Evolutionary conservation across 2,113 vertebrate species (phyloP).

Genomic region (Halcyon malimbica): DNA sequence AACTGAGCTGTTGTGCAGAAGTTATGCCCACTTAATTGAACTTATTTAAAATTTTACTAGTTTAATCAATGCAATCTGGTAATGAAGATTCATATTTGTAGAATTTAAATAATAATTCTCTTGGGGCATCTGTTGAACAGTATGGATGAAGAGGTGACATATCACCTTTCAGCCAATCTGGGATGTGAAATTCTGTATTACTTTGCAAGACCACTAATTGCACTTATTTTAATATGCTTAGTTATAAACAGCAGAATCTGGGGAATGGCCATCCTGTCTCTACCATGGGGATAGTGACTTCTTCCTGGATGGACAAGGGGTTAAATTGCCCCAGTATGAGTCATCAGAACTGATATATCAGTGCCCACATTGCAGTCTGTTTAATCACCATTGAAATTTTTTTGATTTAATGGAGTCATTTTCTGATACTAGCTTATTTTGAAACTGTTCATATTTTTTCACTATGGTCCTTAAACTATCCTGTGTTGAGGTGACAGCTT

Average conservation of each 20-base stretch:
- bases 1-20: neutral
- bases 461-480: neutral
- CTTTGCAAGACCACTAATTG: neutral
- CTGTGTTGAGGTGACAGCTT: neutral
- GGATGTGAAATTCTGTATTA: neutral
- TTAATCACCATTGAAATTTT: neutral
- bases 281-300: neutral
- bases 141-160: neutral
- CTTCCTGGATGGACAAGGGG: neutral
- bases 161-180: neutral
- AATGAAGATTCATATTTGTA: slow-evolving; percentile 11
- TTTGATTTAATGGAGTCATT: neutral
- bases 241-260: neutral
- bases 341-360: neutral
- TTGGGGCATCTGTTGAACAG: neutral
- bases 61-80: slow-evolving; percentile 20
- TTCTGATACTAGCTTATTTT: neutral
- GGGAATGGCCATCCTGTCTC: neutral
- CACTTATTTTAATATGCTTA: neutral
- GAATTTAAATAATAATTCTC: neutral
- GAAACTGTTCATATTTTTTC: neutral
- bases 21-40: neutral
- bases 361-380: neutral
- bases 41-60: neutral
- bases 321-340: neutral